Percentiles rank a stretch among this genome's conserved stretches.
phyloP scores from a whole-genome alignment of 2,888 invertebrate genomes.

The Ochlodes sylvanus region DNA sequence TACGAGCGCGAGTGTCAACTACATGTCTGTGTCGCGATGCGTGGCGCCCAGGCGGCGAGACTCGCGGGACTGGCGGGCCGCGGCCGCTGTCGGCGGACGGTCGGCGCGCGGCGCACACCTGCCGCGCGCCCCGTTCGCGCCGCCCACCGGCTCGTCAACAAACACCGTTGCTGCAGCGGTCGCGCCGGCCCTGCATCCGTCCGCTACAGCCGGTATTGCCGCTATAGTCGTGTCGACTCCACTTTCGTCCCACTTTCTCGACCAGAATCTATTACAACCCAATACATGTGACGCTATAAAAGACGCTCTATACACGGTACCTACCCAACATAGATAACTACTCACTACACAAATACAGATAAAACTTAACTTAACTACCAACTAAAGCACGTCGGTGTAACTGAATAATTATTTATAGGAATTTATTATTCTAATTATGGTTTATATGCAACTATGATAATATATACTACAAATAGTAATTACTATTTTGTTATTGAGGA shows the following conservation, averaged over 20 bases:
- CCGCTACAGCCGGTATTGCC: conserved; percentile 1
- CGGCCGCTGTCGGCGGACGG: conserved; percentile 55
- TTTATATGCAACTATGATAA: background rate
- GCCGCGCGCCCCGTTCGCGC: conserved; percentile 59
- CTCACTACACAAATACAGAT: background rate
- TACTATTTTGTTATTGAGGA: background rate
- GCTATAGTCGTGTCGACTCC: conserved; percentile 61
- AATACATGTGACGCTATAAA: conserved; percentile 22
- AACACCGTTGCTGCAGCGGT: conserved; percentile 79
- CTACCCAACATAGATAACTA: conserved; percentile 1
- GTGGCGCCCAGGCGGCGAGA: conserved; percentile 70
- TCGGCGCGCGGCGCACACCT: conserved; percentile 59
- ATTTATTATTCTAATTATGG: background rate
- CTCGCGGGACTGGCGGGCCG: conserved; percentile 76
- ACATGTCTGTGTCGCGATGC: conserved; percentile 71
- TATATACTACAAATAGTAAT: background rate
- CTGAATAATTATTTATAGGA: background rate
- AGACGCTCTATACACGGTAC: background rate
- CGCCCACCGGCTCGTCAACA: conserved; percentile 75
- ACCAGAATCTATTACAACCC: conserved; percentile 46
- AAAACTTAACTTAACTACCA: background rate
- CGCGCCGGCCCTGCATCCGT: conserved; percentile 63
- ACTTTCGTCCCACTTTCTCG: conserved; percentile 72
- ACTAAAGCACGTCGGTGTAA: background rate
- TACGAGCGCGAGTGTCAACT: conserved; percentile 62